A percentile compares a stretch with the other conserved stretches of the same genome.
phyloP scores from a whole-genome alignment of 2,797 vertebrate species.

The Chromobotia macracanthus region DNA sequence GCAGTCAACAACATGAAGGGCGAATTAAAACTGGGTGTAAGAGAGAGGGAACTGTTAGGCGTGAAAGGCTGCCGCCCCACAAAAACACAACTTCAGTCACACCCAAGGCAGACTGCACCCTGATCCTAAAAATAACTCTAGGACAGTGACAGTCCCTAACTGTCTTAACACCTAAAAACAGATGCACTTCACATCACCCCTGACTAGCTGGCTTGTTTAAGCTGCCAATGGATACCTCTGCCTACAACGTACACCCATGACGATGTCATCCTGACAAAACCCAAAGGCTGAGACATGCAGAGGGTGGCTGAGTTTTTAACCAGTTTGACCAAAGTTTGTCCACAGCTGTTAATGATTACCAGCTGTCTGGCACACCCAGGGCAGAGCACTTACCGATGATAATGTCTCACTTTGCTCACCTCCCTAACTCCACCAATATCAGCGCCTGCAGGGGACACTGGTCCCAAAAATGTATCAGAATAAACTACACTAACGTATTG shows the following conservation, averaged over 20 bases:
- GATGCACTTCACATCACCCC: slow-evolving; percentile 45
- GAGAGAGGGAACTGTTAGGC: slow-evolving; percentile 37
- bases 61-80: slow-evolving; percentile 32
- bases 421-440: slow-evolving; percentile 44
- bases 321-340: slow-evolving; percentile 71
- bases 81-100: slow-evolving; percentile 53
- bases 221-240: slow-evolving; percentile 37
- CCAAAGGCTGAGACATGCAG: slow-evolving; percentile 45
- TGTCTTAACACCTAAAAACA: slow-evolving; percentile 54
- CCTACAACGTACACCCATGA: slow-evolving; percentile 19
- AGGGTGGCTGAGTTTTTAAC: slow-evolving; percentile 49
- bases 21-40: slow-evolving; percentile 28
- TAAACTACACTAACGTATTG: background rate
- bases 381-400: slow-evolving; percentile 46
- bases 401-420: slow-evolving; percentile 40
- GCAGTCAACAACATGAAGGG: slow-evolving; percentile 15
- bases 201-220: slow-evolving; percentile 6
- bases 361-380: slow-evolving; percentile 54
- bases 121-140: slow-evolving; percentile 74
- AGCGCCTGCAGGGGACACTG: slow-evolving; percentile 45
- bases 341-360: slow-evolving; percentile 73
- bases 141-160: slow-evolving; percentile 47
- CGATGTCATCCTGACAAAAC: slow-evolving; percentile 48
- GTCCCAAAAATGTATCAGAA: slow-evolving; percentile 57
- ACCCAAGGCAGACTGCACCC: slow-evolving; percentile 61